These are phyloP conservation scores for Malurus melanocephalus DNA, from an alignment of 2,113 vertebrate species.

Conservation along the genomic window DNA sequence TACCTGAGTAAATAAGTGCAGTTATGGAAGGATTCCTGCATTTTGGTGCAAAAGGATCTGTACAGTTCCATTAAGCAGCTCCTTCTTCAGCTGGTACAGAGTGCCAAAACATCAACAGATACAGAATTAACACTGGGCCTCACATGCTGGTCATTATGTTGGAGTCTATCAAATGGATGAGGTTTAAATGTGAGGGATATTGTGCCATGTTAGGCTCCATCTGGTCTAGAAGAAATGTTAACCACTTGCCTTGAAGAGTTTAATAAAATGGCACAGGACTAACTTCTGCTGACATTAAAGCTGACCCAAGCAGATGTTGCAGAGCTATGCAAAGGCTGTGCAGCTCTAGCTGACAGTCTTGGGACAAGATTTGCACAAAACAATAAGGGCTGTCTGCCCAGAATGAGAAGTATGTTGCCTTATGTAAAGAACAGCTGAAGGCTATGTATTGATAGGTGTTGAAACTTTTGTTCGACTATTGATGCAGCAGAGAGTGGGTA, in stretches of 20 bases:
- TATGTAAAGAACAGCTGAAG: not conserved
- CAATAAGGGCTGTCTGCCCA: not conserved
- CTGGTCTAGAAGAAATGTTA: not conserved
- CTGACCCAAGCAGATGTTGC: not conserved
- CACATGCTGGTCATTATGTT: not conserved
- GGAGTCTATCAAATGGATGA: not conserved
- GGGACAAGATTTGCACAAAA: not conserved
- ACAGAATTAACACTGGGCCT: not conserved
- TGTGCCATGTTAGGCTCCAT: not conserved
- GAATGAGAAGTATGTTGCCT: not conserved
- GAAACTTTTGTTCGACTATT: not conserved
- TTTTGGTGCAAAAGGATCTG: not conserved
- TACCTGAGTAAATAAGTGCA: not conserved
- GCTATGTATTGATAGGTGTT: not conserved
- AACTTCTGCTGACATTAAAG: not conserved
- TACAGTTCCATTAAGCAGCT: not conserved
- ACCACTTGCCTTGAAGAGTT: not conserved
- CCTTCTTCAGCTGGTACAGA: not conserved
- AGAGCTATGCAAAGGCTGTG: not conserved
- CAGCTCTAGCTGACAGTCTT: not conserved
- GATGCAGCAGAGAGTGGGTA: not conserved
- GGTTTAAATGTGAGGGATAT: not conserved
- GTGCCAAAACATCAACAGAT: not conserved
- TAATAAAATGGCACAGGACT: not conserved
- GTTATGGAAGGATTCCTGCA: not conserved